Conservation (phyloP, 2,113 vertebrate species). For the Elephas maximus region DNA sequence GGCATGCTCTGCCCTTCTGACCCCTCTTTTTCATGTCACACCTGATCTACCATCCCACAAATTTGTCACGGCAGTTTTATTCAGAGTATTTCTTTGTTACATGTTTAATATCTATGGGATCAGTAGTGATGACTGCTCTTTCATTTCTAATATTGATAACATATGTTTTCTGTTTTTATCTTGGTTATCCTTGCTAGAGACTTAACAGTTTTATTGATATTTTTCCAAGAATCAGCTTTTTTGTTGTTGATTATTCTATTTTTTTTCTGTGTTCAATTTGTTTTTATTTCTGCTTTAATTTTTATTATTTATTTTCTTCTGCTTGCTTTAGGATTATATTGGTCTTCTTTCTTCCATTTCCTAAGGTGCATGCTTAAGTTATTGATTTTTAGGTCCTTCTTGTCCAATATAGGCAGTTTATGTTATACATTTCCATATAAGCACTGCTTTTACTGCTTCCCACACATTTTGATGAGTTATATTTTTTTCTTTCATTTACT, state of each 20-base stretch:
- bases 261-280: not conserved
- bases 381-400: not conserved
- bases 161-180: not conserved
- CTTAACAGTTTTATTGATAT: not conserved
- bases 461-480: not conserved
- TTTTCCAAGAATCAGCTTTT: not conserved
- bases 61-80: too few species aligned
- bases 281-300: not conserved
- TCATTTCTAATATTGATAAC: not conserved
- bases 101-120: not conserved
- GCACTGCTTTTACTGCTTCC: not conserved
- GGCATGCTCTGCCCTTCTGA: too few species aligned
- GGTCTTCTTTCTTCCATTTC: not conserved
- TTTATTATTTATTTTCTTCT: not conserved
- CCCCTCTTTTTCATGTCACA: too few species aligned
- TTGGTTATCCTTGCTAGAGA: not conserved
- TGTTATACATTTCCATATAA: not conserved
- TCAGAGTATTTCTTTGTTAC: not conserved
- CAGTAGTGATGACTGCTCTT: not conserved
- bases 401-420: not conserved
- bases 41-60: too few species aligned
- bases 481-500: not conserved
- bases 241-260: not conserved
- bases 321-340: not conserved
- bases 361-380: not conserved